Evolutionary conservation across 1,140 invertebrate species (phyloP), one percentile per base, ranked within the genome.

Genomic region (Drosophila subobscura): DNA sequence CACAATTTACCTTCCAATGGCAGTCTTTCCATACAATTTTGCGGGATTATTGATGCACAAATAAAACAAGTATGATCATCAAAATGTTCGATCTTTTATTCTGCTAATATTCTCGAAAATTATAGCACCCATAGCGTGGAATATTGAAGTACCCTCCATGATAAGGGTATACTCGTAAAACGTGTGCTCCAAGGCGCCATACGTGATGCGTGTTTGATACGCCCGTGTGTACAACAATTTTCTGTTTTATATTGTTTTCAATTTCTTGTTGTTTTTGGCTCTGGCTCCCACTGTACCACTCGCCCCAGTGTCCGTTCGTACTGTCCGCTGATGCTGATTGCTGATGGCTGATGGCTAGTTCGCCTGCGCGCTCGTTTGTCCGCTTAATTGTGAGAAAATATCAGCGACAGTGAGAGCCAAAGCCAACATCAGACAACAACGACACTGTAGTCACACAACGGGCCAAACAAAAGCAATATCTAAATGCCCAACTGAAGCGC

Each of bases 331-430:
- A 68, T 68, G 63, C 63, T 68, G 66, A 68, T 68, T 68, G 41
- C 60, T 46, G 53, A 63, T 58, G 53, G 46, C 66, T 79, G 77
- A 79, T 79, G 83, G 72, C 67, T 64, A 56, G 72, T 85, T 84
- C 75, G 79, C 75, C 72, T 79, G 80, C 73, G 72, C 72, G 72
- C 71, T 78, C 56, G 57, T 64, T 68, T 88, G 63, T 68, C 56
- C 58, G 63, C 57, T 86, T 86, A 81, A 86, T 86, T 86, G 81
- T 86, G 81, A 78, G 83, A 86, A 88, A 88, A 63, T 58, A 80
- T 80, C 64, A 66, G 56, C 52, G 60, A 56, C 52, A 85, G 22
- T 27, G 56, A 70, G 44, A 40, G 42, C 41, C 44, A 61, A 46
- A 72, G 57, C 27, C 46, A 41, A 41, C 45, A 57, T 57, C 67